Percentiles rank a stretch among this genome's conserved stretches.
These are phyloP conservation scores for Lepidotrigona ventralis DNA, from an alignment of 1,140 invertebrate species.

Conservation along the genomic window DNA sequence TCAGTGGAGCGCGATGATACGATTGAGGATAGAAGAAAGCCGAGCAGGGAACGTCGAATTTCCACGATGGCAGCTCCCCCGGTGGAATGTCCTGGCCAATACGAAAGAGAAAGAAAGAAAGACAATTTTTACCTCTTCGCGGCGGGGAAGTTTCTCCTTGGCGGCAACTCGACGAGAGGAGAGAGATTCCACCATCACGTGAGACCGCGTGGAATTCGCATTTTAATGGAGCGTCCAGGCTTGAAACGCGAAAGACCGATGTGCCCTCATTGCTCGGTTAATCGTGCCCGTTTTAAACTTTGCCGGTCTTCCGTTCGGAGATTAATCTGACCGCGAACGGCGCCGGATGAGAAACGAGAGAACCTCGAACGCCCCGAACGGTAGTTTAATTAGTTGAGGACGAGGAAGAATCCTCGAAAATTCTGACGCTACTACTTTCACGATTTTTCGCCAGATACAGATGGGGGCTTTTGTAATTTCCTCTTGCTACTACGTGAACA, in stretches of 20 bases:
- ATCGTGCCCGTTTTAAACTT: conserved; percentile 43
- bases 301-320: conserved; percentile 12
- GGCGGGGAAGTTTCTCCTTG: not conserved
- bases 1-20: not conserved
- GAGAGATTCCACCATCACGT: conserved; percentile 28
- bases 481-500: not conserved
- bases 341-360: conserved; percentile 15
- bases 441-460: not conserved
- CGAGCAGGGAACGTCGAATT: not conserved
- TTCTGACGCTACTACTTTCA: not conserved
- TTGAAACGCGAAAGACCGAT: conserved; percentile 22
- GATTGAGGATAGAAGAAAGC: not conserved
- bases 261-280: conserved; percentile 26
- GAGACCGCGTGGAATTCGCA: conserved; percentile 25
- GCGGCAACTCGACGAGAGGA: not conserved
- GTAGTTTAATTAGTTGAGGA: conserved; percentile 1
- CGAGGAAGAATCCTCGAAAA: not conserved
- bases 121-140: not conserved
- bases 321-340: conserved; percentile 30
- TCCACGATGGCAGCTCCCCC: not conserved
- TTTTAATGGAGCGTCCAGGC: conserved; percentile 31
- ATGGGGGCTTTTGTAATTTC: not conserved
- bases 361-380: conserved; percentile 22
- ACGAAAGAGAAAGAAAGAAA: not conserved
- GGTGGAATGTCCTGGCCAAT: not conserved